Conservation (phyloP, 1,140 invertebrate species). For the Platorchestia sp. region DNA sequence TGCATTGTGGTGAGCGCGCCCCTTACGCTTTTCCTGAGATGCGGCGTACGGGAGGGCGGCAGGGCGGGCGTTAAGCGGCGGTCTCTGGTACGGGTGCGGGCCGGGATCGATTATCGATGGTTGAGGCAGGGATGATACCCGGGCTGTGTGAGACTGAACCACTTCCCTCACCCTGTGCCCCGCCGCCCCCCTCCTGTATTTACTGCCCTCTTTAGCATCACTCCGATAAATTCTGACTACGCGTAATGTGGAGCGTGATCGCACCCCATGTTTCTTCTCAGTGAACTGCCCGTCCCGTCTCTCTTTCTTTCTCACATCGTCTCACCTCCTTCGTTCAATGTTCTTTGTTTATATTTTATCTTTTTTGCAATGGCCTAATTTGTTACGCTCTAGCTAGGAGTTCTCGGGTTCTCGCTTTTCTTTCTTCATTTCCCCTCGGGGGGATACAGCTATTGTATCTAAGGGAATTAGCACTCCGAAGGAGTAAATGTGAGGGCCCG, state of each 20-base stretch:
- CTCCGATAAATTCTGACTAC: neutral
- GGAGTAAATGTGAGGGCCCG: too few species aligned
- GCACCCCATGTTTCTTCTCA: neutral
- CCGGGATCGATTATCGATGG: slow-evolving; percentile 43
- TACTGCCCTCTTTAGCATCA: neutral
- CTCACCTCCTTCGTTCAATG: neutral
- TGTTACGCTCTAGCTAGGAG: neutral
- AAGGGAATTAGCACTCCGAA: too few species aligned
- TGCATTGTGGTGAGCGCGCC: neutral
- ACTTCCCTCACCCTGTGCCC: slow-evolving; percentile 9
- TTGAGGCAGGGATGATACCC: slow-evolving; percentile 50
- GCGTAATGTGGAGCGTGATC: neutral
- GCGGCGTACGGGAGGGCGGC: neutral
- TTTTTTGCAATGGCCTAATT: neutral
- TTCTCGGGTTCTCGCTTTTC: neutral
- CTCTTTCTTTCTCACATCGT: neutral
- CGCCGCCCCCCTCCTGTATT: neutral
- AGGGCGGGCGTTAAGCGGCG: neutral
- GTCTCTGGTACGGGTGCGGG: neutral
- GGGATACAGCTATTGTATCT: too few species aligned
- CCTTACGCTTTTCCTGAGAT: neutral
- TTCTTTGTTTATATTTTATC: neutral
- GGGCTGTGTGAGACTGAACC: neutral
- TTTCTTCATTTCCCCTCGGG: neutral
- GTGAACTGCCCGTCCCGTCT: neutral